Evolutionary conservation across 2,888 invertebrate genomes (phyloP).

Genomic region (Tillus elongatus): DNA sequence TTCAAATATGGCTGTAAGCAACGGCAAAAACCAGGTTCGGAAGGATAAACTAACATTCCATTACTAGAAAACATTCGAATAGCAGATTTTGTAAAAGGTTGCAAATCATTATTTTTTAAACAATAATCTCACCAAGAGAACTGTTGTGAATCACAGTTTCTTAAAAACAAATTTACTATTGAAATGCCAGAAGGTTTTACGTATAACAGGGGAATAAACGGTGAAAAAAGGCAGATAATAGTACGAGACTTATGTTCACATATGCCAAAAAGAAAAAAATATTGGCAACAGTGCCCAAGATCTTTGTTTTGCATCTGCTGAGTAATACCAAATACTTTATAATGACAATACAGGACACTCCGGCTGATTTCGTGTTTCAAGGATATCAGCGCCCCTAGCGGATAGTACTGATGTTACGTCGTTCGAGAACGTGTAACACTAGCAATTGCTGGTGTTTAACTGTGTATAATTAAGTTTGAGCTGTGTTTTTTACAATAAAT

Average conservation of each 20-base stretch:
- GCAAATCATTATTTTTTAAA: neutral
- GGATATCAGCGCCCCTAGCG: too few species aligned
- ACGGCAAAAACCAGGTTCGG: neutral
- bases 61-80: neutral
- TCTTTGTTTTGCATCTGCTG: too few species aligned
- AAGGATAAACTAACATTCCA: neutral
- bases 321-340: too few species aligned
- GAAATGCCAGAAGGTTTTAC: slow-evolving; percentile 2
- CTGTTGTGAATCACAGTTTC: neutral
- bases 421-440: too few species aligned
- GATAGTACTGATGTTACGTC: too few species aligned
- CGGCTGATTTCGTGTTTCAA: too few species aligned
- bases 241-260: neutral
- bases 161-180: neutral
- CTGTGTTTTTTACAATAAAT: too few species aligned
- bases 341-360: too few species aligned
- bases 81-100: neutral
- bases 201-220: neutral
- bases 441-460: too few species aligned
- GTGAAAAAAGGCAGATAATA: neutral
- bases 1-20: too few species aligned
- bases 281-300: too few species aligned
- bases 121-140: neutral
- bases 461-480: too few species aligned
- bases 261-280: slow-evolving; percentile 3